These are phyloP conservation scores for Cydia amplana DNA, from an alignment of 1,140 invertebrate species.

Conservation along the genomic window DNA sequence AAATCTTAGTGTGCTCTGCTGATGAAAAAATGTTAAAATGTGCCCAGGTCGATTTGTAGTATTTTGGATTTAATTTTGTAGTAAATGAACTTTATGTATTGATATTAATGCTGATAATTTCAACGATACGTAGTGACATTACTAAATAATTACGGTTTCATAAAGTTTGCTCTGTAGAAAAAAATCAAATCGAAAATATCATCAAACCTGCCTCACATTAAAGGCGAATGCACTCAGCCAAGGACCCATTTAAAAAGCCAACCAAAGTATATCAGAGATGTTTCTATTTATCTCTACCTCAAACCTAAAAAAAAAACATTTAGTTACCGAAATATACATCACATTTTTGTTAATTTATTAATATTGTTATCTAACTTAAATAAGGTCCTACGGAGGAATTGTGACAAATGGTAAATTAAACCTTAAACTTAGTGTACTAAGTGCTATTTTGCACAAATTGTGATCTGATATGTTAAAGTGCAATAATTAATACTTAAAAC, in stretches of 20 bases:
- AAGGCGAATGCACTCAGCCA: neutral
- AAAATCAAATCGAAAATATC: neutral
- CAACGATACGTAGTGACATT: too few relatives aligned
- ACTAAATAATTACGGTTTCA: too few relatives aligned
- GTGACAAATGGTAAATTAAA: constrained; percentile 19
- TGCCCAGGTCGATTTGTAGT: too few relatives aligned
- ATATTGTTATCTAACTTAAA: constrained; percentile 44
- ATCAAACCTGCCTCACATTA: neutral
- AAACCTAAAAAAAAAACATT: constrained; percentile 33
- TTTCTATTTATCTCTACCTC: constrained; percentile 41
- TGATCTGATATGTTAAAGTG: constrained; percentile 43
- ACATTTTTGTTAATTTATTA: constrained; percentile 41
- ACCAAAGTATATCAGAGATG: constrained; percentile 39
- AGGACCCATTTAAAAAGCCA: constrained; percentile 18
- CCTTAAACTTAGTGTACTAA: constrained; percentile 37
- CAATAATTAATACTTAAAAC: constrained; percentile 43
- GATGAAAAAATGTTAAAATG: too few relatives aligned
- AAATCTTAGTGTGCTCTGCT: too few relatives aligned
- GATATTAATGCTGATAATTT: too few relatives aligned
- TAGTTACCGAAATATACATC: constrained; percentile 49
- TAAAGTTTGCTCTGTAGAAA: too few relatives aligned
- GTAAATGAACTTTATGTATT: too few relatives aligned
- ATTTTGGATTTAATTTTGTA: too few relatives aligned
- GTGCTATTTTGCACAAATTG: constrained; percentile 38
- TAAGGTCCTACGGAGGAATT: constrained; percentile 22